These are phyloP conservation scores for Cichladusa arquata DNA, from an alignment of 2,113 vertebrate species.

Conservation along the genomic window DNA sequence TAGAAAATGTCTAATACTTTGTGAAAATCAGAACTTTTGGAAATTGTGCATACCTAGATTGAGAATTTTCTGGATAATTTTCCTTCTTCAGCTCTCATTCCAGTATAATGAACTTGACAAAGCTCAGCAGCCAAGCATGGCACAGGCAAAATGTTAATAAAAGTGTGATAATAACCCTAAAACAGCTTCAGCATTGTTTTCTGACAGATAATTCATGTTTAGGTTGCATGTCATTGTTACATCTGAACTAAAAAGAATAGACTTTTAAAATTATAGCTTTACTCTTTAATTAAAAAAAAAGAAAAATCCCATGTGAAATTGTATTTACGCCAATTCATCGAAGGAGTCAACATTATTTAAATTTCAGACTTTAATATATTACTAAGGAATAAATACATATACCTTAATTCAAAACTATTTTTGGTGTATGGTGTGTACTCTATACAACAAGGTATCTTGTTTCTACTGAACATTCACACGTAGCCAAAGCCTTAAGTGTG, in stretches of 20 bases:
- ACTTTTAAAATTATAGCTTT: background rate
- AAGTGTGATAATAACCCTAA: background rate
- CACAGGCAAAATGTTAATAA: background rate
- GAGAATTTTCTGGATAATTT: background rate
- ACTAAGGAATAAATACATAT: background rate
- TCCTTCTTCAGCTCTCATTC: background rate
- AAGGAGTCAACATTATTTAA: background rate
- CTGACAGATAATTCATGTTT: background rate
- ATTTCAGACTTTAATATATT: background rate
- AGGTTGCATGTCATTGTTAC: background rate
- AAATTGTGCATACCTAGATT: background rate
- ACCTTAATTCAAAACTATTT: background rate
- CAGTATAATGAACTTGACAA: background rate
- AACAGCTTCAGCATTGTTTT: background rate
- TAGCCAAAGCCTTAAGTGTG: background rate
- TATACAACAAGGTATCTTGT: background rate
- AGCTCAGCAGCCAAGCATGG: background rate
- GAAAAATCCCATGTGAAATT: background rate
- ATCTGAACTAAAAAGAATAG: background rate
- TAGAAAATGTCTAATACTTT: background rate
- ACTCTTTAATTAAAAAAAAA: background rate
- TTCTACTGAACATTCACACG: background rate
- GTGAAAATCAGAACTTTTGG: background rate
- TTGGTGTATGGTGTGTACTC: no score
- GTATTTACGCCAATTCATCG: background rate